These are phyloP conservation scores for Machimus rusticus DNA, from an alignment of 2,888 invertebrate species.

Conservation along the genomic window DNA sequence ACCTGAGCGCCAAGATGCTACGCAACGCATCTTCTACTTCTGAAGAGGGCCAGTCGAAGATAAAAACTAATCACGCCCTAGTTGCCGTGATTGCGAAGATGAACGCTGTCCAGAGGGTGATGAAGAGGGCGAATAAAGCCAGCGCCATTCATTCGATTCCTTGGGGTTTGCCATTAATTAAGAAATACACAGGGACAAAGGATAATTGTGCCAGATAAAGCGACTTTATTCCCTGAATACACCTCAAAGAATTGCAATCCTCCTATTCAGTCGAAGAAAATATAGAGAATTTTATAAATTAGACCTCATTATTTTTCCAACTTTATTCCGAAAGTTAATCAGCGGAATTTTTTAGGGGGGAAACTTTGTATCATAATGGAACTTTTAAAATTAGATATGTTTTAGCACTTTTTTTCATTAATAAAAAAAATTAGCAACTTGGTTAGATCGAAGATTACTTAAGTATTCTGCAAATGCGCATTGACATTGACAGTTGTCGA, in stretches of 20 bases:
- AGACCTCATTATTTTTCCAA: neutral
- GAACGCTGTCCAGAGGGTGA: neutral
- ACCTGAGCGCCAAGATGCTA: neutral
- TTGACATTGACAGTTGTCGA: too few relatives aligned
- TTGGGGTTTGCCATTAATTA: neutral
- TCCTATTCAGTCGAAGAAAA: neutral
- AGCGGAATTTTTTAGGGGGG: neutral
- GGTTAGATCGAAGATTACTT: too few relatives aligned
- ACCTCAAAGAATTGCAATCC: neutral
- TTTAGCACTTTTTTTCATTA: neutral
- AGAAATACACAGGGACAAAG: neutral
- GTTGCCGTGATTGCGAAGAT: neutral
- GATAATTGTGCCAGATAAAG: neutral
- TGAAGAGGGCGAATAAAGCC: neutral
- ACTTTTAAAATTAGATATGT: too few relatives aligned
- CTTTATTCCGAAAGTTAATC: neutral
- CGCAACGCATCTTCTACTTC: conserved; percentile 2
- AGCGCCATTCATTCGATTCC: neutral
- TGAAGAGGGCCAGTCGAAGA: neutral
- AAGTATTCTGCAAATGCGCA: too few relatives aligned
- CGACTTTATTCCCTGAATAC: neutral
- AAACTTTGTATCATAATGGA: too few relatives aligned
- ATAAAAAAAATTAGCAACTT: too few relatives aligned
- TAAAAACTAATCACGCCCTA: conserved; percentile 28
- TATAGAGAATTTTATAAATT: neutral